Percentiles rank a stretch among this genome's conserved stretches.
Evolutionary conservation across 1,140 invertebrate genomes (phyloP).

Genomic region (Pissodes strobi): DNA sequence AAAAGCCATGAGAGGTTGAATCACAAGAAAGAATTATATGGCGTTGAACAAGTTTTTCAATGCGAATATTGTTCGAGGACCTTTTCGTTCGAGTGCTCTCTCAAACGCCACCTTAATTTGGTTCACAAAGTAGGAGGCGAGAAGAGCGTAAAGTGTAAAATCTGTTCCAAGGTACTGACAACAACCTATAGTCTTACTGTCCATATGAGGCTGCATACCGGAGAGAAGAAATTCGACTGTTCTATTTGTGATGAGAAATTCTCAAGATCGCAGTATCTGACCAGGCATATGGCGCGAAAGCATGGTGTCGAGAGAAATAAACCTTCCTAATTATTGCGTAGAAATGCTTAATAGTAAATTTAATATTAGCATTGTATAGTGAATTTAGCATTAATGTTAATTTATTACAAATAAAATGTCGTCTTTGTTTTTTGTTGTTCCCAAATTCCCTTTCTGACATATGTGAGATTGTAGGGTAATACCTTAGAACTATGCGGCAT

Average conservation of each 20-base stretch:
- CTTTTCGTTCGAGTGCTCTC: constrained; percentile 42
- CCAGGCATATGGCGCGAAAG: constrained; percentile 56
- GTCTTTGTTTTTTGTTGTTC: too few relatives aligned
- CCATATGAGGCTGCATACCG: constrained; percentile 59
- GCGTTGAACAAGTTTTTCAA: constrained; percentile 36
- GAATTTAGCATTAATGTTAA: too few relatives aligned
- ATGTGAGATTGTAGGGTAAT: too few relatives aligned
- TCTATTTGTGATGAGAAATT: constrained; percentile 67
- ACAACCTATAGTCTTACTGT: constrained; percentile 55
- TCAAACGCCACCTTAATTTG: constrained; percentile 40
- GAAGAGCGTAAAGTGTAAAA: constrained; percentile 33
- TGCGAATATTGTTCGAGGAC: constrained; percentile 45
- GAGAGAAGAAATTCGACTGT: constrained; percentile 60
- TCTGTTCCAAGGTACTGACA: constrained; percentile 58
- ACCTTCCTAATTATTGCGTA: too few relatives aligned
- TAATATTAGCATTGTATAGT: too few relatives aligned
- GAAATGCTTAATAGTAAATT: too few relatives aligned
- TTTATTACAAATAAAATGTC: too few relatives aligned
- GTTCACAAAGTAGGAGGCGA: constrained; percentile 42
- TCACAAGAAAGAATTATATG: constrained; percentile 43
- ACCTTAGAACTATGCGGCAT: too few relatives aligned
- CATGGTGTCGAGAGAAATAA: background rate
- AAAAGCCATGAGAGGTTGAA: constrained; percentile 50
- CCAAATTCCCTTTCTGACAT: too few relatives aligned
- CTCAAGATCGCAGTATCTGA: constrained; percentile 67